Percentiles rank a stretch among this genome's conserved stretches.
Evolutionary conservation across 2,797 vertebrate genomes (phyloP).

Genomic region (Hippopotamyrus pictus): DNA sequence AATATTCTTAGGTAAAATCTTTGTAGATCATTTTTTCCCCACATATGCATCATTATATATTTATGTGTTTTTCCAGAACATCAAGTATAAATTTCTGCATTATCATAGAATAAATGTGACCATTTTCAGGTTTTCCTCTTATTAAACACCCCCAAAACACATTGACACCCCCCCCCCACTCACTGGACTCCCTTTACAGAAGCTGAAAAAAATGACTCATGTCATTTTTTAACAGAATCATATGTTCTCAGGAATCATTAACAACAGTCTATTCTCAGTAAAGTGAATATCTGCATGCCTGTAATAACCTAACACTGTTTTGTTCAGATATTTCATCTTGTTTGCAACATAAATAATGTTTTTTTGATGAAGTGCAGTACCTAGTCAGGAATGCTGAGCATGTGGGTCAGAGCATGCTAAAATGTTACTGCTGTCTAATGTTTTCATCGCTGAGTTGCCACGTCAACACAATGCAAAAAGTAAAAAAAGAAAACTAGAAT

Average conservation of each 20-base stretch:
- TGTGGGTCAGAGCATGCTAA: neutral
- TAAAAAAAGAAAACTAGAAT: neutral
- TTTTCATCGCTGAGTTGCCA: neutral
- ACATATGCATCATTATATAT: neutral
- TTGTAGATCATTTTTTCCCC: neutral
- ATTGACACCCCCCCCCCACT: neutral
- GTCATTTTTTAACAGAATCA: neutral
- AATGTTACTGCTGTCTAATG: neutral
- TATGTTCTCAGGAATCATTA: neutral
- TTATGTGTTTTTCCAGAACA: neutral
- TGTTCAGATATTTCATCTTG: neutral
- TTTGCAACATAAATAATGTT: neutral
- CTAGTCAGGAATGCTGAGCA: neutral
- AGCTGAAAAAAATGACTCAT: neutral
- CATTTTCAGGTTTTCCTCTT: neutral
- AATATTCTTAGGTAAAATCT: neutral
- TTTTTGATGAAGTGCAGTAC: neutral
- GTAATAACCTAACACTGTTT: neutral
- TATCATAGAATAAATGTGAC: neutral
- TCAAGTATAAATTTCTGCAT: neutral
- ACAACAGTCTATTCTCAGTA: neutral
- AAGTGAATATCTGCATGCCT: neutral
- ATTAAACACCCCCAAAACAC: neutral
- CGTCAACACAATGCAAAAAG: neutral
- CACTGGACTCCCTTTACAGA: neutral